phyloP scores from a whole-genome alignment of 1,140 invertebrate genomes.

The Caenorhabditis remanei region DNA sequence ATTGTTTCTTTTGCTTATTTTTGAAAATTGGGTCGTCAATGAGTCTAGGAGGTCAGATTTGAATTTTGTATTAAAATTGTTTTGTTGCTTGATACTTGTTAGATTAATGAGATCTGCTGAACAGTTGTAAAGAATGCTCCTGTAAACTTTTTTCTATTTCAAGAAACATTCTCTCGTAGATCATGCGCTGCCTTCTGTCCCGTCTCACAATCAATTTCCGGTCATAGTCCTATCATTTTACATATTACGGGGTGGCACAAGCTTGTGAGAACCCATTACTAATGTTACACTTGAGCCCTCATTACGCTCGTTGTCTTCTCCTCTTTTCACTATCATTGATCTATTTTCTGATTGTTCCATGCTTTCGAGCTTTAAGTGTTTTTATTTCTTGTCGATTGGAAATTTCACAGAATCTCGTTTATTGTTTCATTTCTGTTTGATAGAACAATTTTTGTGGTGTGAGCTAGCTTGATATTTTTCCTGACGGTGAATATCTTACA shows the following conservation, averaged over 20 bases:
- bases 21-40: too few relatives aligned
- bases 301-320: constrained; percentile 40
- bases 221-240: constrained; percentile 56
- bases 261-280: constrained; percentile 55
- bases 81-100: too few relatives aligned
- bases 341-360: constrained; percentile 27
- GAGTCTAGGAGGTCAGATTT: neutral
- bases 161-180: neutral
- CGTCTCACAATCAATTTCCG: neutral
- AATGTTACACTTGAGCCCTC: constrained; percentile 43
- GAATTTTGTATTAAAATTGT: neutral
- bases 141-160: neutral
- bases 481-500: neutral
- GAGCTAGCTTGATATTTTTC: too few relatives aligned
- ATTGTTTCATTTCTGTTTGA: too few relatives aligned
- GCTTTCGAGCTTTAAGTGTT: neutral
- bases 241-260: constrained; percentile 44
- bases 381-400: neutral
- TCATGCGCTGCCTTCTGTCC: neutral
- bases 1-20: neutral
- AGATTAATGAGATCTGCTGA: too few relatives aligned
- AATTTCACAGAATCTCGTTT: too few relatives aligned
- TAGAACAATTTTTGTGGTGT: too few relatives aligned
- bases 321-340: constrained; percentile 26
- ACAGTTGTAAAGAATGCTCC: too few relatives aligned